phyloP scores from a whole-genome alignment of 2,113 vertebrate species.

The Neogobius melanostomus region DNA sequence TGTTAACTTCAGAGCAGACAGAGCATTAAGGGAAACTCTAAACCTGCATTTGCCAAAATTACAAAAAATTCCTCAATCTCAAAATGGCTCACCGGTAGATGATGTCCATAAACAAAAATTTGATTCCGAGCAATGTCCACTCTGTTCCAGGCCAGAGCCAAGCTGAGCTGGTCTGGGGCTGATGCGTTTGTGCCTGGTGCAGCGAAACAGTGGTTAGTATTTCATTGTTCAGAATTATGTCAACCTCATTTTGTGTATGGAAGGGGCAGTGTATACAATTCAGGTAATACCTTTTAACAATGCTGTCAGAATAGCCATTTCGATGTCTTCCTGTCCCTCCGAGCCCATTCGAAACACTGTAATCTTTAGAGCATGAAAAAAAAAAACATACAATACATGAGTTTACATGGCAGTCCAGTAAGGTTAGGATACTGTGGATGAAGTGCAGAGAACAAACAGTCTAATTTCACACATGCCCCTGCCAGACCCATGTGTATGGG shows the following conservation, averaged over 20 bases:
- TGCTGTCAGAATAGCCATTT: conserved; percentile 98
- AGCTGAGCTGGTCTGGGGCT: conserved; percentile 92
- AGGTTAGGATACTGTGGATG: too few relatives aligned
- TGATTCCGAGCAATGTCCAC: conserved; percentile 97
- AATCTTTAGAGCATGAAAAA: conserved; percentile 75
- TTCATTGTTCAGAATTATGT: neutral
- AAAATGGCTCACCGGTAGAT: conserved; percentile 86
- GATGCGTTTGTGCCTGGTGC: conserved; percentile 91
- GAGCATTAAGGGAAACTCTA: neutral
- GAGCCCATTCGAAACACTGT: conserved; percentile 97
- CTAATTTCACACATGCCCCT: too few relatives aligned
- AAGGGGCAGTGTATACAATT: neutral
- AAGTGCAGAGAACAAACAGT: too few relatives aligned
- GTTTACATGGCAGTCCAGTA: neutral
- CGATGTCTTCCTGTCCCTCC: conserved; percentile 94
- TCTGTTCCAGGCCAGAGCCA: conserved; percentile 98
- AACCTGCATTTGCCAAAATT: neutral
- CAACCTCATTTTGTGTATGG: neutral
- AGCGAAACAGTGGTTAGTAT: neutral
- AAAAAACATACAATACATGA: neutral
- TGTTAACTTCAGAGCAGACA: too few relatives aligned
- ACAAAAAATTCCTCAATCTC: neutral
- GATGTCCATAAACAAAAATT: conserved; percentile 96
- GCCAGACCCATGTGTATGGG: too few relatives aligned
- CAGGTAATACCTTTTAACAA: conserved; percentile 88